Conservation (phyloP, 1,140 invertebrate genomes). For the Zaprionus davidi region DNA sequence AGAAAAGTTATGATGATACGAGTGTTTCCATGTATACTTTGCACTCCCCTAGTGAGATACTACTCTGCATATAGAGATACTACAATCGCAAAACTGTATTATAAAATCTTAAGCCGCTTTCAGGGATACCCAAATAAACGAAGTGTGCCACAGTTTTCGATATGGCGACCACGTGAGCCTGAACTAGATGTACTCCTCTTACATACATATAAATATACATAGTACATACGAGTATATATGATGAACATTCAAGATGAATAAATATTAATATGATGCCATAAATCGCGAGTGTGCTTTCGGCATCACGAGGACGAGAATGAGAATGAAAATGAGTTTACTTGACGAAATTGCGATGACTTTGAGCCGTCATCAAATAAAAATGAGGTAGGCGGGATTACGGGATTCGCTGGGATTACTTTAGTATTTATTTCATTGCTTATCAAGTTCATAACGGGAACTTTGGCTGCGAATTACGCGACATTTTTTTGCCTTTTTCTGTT, state of each 20-base stretch:
- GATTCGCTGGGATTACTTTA: slow-evolving; percentile 22
- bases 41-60: neutral
- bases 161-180: slow-evolving; percentile 25
- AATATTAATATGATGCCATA: slow-evolving; percentile 6
- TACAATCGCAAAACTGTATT: neutral
- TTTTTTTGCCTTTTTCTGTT: slow-evolving; percentile 11
- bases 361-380: slow-evolving; percentile 40
- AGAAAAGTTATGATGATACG: no score
- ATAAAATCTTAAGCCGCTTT: neutral
- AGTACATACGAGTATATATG: neutral
- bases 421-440: slow-evolving; percentile 29
- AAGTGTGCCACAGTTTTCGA: neutral
- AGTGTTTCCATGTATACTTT: no score
- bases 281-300: slow-evolving; percentile 27
- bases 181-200: slow-evolving; percentile 8
- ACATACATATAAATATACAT: neutral
- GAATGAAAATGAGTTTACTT: slow-evolving; percentile 31
- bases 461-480: slow-evolving; percentile 45
- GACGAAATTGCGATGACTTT: slow-evolving; percentile 35
- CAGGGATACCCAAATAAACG: neutral
- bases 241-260: neutral
- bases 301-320: slow-evolving; percentile 30
- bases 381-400: slow-evolving; percentile 31
- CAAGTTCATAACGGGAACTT: slow-evolving; percentile 21
- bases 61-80: neutral